phyloP scores from a whole-genome alignment of 1,140 invertebrate species.

The Maniola jurtina region DNA sequence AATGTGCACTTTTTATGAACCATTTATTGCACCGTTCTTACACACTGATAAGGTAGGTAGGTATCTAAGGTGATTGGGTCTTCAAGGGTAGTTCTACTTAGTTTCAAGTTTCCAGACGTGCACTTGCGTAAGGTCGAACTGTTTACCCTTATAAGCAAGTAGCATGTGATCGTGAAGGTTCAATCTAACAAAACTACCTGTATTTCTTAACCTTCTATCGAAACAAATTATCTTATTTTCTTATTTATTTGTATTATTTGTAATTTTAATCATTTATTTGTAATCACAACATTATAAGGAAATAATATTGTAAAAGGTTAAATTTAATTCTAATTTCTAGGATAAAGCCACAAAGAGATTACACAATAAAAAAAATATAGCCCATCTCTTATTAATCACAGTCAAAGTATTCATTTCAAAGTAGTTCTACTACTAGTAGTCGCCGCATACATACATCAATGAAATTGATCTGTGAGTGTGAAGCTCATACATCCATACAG shows the following conservation, averaged over 20 bases:
- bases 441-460: too few species aligned
- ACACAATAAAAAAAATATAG: too few species aligned
- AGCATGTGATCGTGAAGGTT: slow-evolving; percentile 42
- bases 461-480: too few species aligned
- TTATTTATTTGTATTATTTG: neutral
- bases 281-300: neutral
- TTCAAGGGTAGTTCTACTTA: slow-evolving; percentile 49
- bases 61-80: slow-evolving; percentile 19
- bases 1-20: neutral
- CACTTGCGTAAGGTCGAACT: slow-evolving; percentile 40
- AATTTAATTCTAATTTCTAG: too few species aligned
- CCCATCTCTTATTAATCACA: too few species aligned
- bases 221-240: slow-evolving; percentile 19
- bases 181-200: slow-evolving; percentile 28
- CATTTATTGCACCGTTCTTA: neutral
- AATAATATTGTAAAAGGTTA: too few species aligned
- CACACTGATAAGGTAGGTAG: slow-evolving; percentile 17
- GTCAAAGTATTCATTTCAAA: too few species aligned
- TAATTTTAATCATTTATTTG: too few species aligned
- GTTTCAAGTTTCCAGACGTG: slow-evolving; percentile 35
- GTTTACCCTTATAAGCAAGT: slow-evolving; percentile 38
- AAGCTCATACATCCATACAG: too few species aligned
- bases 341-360: too few species aligned
- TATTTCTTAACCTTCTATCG: slow-evolving; percentile 29
- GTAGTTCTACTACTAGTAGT: too few species aligned